phyloP scores from a whole-genome alignment of 2,888 invertebrate genomes.

The Ochropacha duplaris region DNA sequence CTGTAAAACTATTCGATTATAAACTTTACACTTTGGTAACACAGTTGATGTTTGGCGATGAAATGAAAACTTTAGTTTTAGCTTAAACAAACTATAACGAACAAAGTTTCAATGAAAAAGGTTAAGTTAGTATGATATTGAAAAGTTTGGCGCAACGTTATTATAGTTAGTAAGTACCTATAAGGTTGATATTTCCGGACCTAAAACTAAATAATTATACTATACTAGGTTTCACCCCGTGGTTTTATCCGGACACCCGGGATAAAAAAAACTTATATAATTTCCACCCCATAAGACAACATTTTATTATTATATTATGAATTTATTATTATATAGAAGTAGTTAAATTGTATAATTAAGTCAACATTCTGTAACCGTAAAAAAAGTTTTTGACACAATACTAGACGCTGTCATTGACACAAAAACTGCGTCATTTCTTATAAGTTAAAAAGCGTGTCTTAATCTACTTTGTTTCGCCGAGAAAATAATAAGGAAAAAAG shows the following conservation, averaged over 20 bases:
- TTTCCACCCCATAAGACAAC: too few species aligned
- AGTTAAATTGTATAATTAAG: too few species aligned
- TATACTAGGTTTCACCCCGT: too few species aligned
- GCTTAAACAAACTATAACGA: constrained; percentile 17
- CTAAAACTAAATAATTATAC: too few species aligned
- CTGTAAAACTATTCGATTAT: background rate
- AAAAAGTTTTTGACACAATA: background rate
- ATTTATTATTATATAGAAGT: too few species aligned
- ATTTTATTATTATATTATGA: too few species aligned
- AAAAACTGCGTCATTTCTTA: background rate
- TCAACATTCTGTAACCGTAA: too few species aligned
- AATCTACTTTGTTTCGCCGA: background rate
- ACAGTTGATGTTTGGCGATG: background rate
- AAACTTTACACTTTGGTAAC: background rate
- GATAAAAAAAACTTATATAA: too few species aligned
- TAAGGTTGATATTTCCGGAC: too few species aligned
- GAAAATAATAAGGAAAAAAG: too few species aligned
- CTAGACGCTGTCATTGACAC: too few species aligned
- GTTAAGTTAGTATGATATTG: constrained; percentile 11
- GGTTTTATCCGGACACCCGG: too few species aligned
- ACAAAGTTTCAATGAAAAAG: constrained; percentile 22
- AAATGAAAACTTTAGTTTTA: constrained; percentile 17
- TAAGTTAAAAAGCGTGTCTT: background rate
- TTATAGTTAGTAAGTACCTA: constrained; percentile 1
- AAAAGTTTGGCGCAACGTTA: constrained; percentile 15